Evolutionary conservation across 2,113 vertebrate species (phyloP), one percentile per base, ranked within the genome.

Genomic region (Oryzias melastigma): DNA sequence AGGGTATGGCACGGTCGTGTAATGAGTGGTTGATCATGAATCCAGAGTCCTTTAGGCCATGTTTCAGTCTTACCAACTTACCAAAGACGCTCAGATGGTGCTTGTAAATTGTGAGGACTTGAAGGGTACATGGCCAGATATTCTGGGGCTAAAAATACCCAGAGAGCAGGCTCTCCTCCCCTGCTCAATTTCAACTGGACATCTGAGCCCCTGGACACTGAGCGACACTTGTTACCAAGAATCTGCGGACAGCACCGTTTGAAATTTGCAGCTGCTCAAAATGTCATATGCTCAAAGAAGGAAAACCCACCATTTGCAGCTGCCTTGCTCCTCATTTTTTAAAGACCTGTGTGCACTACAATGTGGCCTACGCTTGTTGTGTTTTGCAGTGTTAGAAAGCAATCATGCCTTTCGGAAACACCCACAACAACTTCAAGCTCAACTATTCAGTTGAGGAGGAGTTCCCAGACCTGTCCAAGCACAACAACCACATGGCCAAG

Each of bases 401-500:
- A 88, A 89, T 76, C 92, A 97, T 97, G 95, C 95, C 95, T 87
- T 89, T 92, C 90, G 80, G 96, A 81, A 93, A 92, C 92, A 96
- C 95, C 77, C 95, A 97, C 93, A 97, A 96, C 93, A 96, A 96
- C 89, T 92, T 85, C 90, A 98, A 98, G 69, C 68, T 97, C 88
- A 95, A 96, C 87, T 98, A 77, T 88, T 85, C 83, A 48, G 40
- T 85, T 0, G 93, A 95, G 49, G 93, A 96, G 5, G 95, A 98
- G 66, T 97, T 43, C 71, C 95, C 95, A 0, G 94, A 98, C 88
- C 89, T 98, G 54, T 49, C 24, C 68, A 81, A 92, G 60, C 95
- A 98, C 85, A 98, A 98, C 91, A 98, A 98, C 91, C 95, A 98
- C 81, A 98, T 98, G 95, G 95, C 95, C 80, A 97, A 96, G 82